A percentile compares a stretch with the other conserved stretches of the same genome.
phyloP scores from a whole-genome alignment of 2,888 invertebrate species.

The Troilus luridus region DNA sequence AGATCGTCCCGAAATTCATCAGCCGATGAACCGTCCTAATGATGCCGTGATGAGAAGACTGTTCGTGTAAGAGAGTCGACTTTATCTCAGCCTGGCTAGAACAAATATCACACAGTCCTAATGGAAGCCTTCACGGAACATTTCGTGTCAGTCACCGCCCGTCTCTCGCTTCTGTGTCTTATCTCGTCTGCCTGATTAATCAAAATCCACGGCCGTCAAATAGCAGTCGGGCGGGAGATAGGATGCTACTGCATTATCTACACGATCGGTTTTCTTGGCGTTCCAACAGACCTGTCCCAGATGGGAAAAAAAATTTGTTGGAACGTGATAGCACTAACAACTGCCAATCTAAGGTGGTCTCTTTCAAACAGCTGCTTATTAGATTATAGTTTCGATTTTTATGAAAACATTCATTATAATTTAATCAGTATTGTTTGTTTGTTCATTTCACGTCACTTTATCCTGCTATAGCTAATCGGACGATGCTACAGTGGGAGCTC shows the following conservation, averaged over 20 bases:
- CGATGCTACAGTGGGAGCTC: too few species aligned
- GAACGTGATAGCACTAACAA: too few species aligned
- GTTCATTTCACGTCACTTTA: too few species aligned
- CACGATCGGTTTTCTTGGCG: too few species aligned
- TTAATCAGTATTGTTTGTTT: too few species aligned
- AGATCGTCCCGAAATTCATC: not conserved
- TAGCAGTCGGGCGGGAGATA: not conserved
- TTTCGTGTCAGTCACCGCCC: not conserved
- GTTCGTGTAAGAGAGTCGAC: not conserved
- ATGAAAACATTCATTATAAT: too few species aligned
- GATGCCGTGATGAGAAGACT: not conserved
- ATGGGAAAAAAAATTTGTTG: too few species aligned
- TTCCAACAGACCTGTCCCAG: too few species aligned
- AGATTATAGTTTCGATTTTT: too few species aligned
- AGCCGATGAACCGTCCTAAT: not conserved
- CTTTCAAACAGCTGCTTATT: too few species aligned
- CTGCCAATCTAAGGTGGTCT: too few species aligned
- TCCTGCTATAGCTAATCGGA: too few species aligned
- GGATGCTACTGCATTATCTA: not conserved
- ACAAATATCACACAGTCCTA: not conserved
- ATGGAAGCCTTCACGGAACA: slow-evolving; percentile 4
- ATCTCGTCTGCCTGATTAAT: not conserved
- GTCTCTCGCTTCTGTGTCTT: not conserved
- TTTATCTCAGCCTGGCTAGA: not conserved
- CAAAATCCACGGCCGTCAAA: not conserved